Base-by-base conservation (phyloP, 2,113 vertebrate genomes). In the Corythoichthys haematopterus region DNA sequence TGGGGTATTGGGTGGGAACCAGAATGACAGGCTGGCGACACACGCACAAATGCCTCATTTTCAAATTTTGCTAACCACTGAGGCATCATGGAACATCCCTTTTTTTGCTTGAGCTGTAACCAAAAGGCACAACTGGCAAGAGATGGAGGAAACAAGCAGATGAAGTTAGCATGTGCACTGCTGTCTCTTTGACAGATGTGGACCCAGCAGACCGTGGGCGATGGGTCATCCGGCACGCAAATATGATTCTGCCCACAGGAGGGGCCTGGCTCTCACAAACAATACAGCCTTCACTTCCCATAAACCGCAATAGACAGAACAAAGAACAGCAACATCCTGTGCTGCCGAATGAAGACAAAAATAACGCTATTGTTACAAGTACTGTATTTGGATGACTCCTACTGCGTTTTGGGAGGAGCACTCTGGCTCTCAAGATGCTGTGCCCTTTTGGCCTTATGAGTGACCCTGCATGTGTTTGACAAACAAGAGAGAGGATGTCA, bases 401-500 rank as follows among this genome's bases (percentile, higher is more conserved):
- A 37, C 10, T 61, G 38, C 35, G n/a, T 61, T 61, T 61, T 61
- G 40, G 59, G 59, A 61, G 38, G n/a, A 20, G 16, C 43, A 13
- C 59, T 10, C 11, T 20, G 37, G 16, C 58, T 43, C 37, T 43
- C 16, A 60, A 60, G 58, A 60, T 60, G 33, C 15, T 59, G n/a
- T 53, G n/a, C 40, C 16, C 59, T 61, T 38, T 61, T 67, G 74
- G 65, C 63, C 66, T 80, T 63, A 77, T 77, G 70, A 78, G 56
- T 84, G 64, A 81, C 64, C 75, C 77, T 48, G 15, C 40, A 76
- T 66, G 73, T 66, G 77, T 59, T 74, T 66, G 66, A 78, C 73
- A 83, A 81, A 84, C 64, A 71, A 71, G 75, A 73, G 66, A 74
- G 79, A 70, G 75, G 59, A 79, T 85, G 87, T 84, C 86, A 81